Conservation (phyloP, 2,113 vertebrate genomes). For the Erythrocebus patas region DNA sequence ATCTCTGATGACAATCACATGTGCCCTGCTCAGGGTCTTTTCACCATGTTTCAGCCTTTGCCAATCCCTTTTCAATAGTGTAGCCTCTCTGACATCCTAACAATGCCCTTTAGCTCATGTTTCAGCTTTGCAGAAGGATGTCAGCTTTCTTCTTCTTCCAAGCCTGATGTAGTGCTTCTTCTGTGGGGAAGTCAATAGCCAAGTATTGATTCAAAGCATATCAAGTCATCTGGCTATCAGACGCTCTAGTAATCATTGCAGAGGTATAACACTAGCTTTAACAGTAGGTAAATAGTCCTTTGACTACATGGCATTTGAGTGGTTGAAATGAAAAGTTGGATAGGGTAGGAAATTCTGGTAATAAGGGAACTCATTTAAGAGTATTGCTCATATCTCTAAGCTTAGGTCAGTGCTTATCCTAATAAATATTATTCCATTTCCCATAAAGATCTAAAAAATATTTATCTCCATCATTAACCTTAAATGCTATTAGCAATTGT, state of each 20-base stretch:
- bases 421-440: background rate
- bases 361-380: background rate
- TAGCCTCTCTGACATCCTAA: background rate
- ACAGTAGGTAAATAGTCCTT: background rate
- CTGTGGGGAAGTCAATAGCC: background rate
- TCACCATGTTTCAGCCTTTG: background rate
- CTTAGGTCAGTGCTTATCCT: background rate
- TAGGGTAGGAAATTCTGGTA: background rate
- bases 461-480: background rate
- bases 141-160: constrained; percentile 33
- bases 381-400: background rate
- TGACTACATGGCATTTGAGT: background rate
- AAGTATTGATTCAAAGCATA: background rate
- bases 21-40: background rate
- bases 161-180: background rate
- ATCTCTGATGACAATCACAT: background rate
- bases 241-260: background rate
- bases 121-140: background rate
- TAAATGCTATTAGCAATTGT: background rate
- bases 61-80: background rate
- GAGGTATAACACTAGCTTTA: background rate
- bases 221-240: background rate
- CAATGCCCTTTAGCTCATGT: background rate
- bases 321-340: background rate
- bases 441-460: background rate